Evolutionary conservation across 2,888 invertebrate species (phyloP).

Genomic region (Lydus trimaculatus): DNA sequence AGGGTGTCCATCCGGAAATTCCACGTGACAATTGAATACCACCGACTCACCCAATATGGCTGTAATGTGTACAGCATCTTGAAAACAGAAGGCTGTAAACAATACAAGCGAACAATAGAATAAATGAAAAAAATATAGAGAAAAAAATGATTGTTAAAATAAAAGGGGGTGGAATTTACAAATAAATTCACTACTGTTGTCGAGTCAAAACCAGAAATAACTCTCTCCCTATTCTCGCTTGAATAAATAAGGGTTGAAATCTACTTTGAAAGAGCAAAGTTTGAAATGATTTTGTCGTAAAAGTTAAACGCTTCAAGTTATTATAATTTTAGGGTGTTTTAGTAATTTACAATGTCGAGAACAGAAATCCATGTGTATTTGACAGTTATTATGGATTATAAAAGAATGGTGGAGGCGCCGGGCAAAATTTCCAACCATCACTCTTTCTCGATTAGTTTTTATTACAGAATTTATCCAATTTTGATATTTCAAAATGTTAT

Average conservation of each 20-base stretch:
- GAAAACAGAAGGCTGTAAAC: conserved; percentile 73
- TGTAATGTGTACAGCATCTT: conserved; percentile 96
- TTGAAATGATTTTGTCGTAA: too few species aligned
- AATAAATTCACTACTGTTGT: too few species aligned
- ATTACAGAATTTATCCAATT: conserved; percentile 18
- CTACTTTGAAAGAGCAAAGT: background rate
- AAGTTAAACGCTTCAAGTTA: too few species aligned
- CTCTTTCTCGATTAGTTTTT: conserved; percentile 20
- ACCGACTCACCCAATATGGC: conserved; percentile 97
- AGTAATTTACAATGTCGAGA: background rate
- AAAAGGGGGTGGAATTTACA: too few species aligned
- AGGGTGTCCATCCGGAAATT: conserved; percentile 94
- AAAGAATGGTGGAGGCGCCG: conserved; percentile 12
- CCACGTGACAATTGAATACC: conserved; percentile 97
- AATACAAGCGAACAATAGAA: background rate
- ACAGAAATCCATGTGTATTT: background rate
- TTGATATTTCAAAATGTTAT: background rate
- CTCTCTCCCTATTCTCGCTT: background rate
- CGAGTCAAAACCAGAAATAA: background rate
- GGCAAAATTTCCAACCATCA: too few species aligned
- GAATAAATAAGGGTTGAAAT: too few species aligned
- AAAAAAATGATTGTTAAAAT: too few species aligned
- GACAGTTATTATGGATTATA: background rate
- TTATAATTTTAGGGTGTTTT: background rate
- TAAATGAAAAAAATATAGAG: background rate